phyloP scores from a whole-genome alignment of 2,113 vertebrate species.

The Neopipo cinnamomea region DNA sequence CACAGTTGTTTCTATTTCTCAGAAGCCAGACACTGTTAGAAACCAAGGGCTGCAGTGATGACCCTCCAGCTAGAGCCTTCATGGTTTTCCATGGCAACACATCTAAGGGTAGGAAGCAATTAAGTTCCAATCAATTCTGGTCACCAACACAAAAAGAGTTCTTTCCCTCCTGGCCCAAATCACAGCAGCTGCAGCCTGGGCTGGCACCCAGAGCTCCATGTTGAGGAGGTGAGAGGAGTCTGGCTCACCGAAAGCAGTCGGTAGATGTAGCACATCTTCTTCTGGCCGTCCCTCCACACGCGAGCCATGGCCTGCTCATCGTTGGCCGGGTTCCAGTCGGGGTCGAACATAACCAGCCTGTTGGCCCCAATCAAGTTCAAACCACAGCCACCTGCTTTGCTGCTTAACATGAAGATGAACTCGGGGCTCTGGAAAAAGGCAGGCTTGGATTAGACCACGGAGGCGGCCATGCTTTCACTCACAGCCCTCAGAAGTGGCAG shows the following conservation, averaged over 20 bases:
- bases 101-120: background rate
- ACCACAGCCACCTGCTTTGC: slow-evolving; percentile 96
- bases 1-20: background rate
- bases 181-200: background rate
- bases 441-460: background rate
- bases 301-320: slow-evolving; percentile 98
- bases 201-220: background rate
- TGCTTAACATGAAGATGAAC: slow-evolving; percentile 98
- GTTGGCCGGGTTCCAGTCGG: slow-evolving; percentile 98
- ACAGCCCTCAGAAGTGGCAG: background rate
- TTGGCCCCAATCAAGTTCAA: slow-evolving; percentile 96
- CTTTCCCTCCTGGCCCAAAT: background rate
- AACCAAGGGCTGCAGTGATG: background rate
- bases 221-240: background rate
- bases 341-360: slow-evolving; percentile 96
- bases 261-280: slow-evolving; percentile 96
- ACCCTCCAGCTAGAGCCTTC: background rate
- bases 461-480: background rate
- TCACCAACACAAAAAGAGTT: background rate
- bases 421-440: slow-evolving; percentile 83
- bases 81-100: background rate
- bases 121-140: background rate
- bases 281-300: slow-evolving; percentile 95
- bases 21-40: background rate
- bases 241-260: slow-evolving; percentile 88